Conservation (phyloP, 2,113 vertebrate species). For the Mohoua ochrocephala region DNA sequence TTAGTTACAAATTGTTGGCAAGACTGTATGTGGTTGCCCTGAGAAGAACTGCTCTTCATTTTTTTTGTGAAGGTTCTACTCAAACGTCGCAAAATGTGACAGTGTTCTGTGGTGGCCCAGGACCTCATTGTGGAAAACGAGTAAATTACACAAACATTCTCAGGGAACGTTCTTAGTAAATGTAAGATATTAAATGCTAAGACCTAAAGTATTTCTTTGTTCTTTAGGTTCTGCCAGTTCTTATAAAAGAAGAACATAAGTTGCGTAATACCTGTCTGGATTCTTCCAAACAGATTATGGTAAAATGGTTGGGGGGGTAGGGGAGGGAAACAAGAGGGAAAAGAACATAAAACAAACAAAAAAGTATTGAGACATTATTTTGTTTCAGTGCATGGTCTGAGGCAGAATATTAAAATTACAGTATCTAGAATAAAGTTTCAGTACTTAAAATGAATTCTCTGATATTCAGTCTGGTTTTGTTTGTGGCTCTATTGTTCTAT, state of each 20-base stretch:
- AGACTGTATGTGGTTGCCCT: background rate
- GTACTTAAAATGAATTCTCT: background rate
- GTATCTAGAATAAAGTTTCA: background rate
- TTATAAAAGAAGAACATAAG: conserved; percentile 72
- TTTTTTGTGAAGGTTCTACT: background rate
- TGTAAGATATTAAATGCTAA: background rate
- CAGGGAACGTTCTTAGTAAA: background rate
- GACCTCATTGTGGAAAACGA: background rate
- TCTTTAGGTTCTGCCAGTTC: conserved; percentile 58
- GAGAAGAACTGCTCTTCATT: background rate
- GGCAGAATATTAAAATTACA: background rate
- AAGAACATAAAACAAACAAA: background rate
- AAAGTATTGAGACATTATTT: background rate
- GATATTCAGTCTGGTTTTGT: background rate
- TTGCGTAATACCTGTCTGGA: conserved; percentile 60
- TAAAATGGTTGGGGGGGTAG: background rate
- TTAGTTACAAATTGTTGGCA: background rate
- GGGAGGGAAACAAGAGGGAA: background rate
- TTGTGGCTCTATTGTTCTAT: background rate
- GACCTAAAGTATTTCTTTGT: background rate
- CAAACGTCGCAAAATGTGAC: background rate
- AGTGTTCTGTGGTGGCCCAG: background rate
- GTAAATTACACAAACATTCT: background rate
- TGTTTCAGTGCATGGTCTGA: background rate
- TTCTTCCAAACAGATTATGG: conserved; percentile 70